Percentiles rank a stretch among this genome's conserved stretches.
Evolutionary conservation across 2,113 vertebrate species (phyloP).

Genomic region (Dipodomys ordii): DNA sequence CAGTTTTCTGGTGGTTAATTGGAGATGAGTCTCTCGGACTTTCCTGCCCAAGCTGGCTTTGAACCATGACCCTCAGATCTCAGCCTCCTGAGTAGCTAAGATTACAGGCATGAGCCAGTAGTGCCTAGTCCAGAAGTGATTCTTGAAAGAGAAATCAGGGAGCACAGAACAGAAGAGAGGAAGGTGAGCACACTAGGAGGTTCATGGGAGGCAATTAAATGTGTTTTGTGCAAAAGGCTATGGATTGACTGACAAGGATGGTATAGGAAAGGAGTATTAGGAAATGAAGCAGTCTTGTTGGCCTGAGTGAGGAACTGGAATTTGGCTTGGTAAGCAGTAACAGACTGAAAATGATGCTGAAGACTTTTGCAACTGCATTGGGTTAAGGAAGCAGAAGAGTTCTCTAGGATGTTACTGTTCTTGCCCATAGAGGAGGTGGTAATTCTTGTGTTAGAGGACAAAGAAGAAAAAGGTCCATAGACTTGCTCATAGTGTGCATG

Average conservation of each 20-base stretch:
- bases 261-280: neutral
- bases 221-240: slow-evolving; percentile 4
- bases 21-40: no score
- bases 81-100: no score
- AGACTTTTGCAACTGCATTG: neutral
- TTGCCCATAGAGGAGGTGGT: neutral
- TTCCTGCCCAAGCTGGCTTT: no score
- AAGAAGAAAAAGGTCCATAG: neutral
- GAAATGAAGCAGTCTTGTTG: slow-evolving; percentile 5
- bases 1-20: no score
- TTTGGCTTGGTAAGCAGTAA: slow-evolving; percentile 34
- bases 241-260: neutral
- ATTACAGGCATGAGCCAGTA: no score
- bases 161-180: neutral
- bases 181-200: neutral
- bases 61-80: no score
- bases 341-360: neutral
- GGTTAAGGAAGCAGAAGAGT: slow-evolving; percentile 43
- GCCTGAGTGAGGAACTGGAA: neutral
- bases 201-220: neutral
- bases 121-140: neutral
- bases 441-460: neutral
- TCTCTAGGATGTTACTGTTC: neutral
- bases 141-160: slow-evolving; percentile 31
- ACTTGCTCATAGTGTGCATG: neutral